phyloP scores from a whole-genome alignment of 2,113 vertebrate species.

The Bos indicus region DNA sequence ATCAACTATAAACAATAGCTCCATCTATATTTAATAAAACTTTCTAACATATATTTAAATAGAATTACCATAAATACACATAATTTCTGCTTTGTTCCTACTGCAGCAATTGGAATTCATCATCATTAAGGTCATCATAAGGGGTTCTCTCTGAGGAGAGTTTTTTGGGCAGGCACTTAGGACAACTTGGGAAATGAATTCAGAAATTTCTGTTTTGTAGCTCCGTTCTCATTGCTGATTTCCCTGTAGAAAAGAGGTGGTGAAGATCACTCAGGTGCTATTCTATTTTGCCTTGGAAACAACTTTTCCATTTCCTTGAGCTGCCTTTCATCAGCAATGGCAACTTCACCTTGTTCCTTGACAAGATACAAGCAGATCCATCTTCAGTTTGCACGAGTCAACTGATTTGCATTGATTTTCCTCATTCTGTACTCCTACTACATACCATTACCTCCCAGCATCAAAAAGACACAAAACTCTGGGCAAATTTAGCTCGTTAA shows the following conservation, averaged over 20 bases:
- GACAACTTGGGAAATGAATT: background rate
- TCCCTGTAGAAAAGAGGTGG: background rate
- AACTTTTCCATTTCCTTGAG: background rate
- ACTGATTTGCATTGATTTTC: background rate
- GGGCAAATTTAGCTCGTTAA: background rate
- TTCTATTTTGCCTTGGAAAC: background rate
- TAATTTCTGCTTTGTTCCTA: background rate
- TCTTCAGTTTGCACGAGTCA: background rate
- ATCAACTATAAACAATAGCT: background rate
- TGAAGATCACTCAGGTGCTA: background rate
- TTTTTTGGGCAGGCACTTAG: background rate
- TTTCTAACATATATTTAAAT: background rate
- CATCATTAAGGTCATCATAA: background rate
- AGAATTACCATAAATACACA: background rate
- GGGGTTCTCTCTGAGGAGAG: background rate
- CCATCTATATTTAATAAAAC: background rate
- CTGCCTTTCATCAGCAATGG: background rate
- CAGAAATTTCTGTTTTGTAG: slow-evolving; percentile 2
- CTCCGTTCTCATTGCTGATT: background rate
- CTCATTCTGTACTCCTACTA: background rate
- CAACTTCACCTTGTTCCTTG: background rate
- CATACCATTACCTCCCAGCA: background rate
- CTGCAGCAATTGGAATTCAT: background rate
- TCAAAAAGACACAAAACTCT: background rate
- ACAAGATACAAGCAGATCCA: background rate